phyloP scores from a whole-genome alignment of 2,888 invertebrate species.

The Macrophya annulata region DNA sequence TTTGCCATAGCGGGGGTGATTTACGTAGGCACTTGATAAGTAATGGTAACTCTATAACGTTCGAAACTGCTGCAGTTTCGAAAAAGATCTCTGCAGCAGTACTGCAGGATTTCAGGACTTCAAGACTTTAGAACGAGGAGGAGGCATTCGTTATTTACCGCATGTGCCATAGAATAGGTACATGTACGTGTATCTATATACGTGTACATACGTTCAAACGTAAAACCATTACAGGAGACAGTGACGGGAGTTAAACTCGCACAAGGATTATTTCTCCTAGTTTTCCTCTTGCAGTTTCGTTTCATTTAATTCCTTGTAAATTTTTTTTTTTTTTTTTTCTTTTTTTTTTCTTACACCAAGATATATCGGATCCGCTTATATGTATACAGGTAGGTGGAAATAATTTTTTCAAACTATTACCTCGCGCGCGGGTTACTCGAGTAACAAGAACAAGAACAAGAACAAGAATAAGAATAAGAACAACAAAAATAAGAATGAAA shows the following conservation, averaged over 20 bases:
- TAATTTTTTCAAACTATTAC: neutral
- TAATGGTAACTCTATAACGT: conserved; percentile 44
- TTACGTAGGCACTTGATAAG: conserved; percentile 66
- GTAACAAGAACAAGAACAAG: conserved; percentile 52
- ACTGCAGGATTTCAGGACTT: neutral
- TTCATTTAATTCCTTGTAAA: neutral
- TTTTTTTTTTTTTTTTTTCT: neutral
- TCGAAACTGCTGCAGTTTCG: conserved; percentile 34
- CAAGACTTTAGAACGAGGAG: neutral
- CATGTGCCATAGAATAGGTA: conserved; percentile 22
- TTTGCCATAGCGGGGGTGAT: conserved; percentile 73
- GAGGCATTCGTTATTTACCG: conserved; percentile 50
- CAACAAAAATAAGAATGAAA: conserved; percentile 35
- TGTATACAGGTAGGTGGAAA: neutral
- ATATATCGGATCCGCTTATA: neutral
- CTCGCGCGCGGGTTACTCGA: conserved; percentile 45
- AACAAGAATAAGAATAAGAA: conserved; percentile 59
- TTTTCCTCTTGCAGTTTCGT: neutral
- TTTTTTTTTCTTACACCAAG: neutral
- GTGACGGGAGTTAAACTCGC: conserved; percentile 37
- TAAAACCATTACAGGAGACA: conserved; percentile 54
- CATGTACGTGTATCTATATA: conserved; percentile 18
- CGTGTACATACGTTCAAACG: conserved; percentile 51
- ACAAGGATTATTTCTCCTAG: neutral
- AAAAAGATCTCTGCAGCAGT: neutral